These are phyloP conservation scores for Cyanoramphus novaezelandiae DNA, from an alignment of 2,113 vertebrate genomes.

Conservation along the genomic window DNA sequence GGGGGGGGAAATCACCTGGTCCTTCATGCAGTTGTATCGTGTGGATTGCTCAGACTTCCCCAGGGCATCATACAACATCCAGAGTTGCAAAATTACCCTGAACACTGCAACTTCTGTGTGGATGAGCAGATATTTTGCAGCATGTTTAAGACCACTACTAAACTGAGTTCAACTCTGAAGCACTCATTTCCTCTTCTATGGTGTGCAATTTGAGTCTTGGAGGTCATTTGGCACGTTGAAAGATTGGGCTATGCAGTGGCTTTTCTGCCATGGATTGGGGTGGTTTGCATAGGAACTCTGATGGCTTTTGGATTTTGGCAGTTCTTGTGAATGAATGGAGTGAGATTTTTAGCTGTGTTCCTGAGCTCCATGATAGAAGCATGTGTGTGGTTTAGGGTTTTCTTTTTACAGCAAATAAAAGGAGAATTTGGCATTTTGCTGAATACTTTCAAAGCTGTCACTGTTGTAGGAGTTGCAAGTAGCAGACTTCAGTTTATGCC, in stretches of 20 bases:
- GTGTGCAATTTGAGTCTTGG: neutral
- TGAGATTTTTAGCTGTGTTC: neutral
- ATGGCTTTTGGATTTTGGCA: neutral
- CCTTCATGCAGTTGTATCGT: neutral
- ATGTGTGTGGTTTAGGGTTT: accelerated
- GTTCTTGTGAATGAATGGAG: neutral
- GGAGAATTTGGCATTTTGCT: neutral
- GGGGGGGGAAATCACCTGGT: neutral
- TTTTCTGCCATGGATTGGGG: neutral
- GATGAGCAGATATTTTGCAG: neutral
- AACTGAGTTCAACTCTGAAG: neutral
- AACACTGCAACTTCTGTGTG: neutral
- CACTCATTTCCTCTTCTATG: neutral
- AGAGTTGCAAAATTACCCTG: neutral
- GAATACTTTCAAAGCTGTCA: neutral
- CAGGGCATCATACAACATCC: neutral
- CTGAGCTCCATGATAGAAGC: neutral
- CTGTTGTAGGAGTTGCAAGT: neutral
- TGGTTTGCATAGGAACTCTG: neutral
- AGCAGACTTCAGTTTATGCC: neutral
- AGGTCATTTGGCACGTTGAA: neutral
- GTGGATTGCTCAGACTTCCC: neutral
- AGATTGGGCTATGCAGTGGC: neutral
- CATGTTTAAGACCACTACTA: accelerated
- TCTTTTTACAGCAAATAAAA: neutral